Base-by-base conservation (phyloP, 2,113 vertebrate genomes). In the Neoarius graeffei region DNA sequence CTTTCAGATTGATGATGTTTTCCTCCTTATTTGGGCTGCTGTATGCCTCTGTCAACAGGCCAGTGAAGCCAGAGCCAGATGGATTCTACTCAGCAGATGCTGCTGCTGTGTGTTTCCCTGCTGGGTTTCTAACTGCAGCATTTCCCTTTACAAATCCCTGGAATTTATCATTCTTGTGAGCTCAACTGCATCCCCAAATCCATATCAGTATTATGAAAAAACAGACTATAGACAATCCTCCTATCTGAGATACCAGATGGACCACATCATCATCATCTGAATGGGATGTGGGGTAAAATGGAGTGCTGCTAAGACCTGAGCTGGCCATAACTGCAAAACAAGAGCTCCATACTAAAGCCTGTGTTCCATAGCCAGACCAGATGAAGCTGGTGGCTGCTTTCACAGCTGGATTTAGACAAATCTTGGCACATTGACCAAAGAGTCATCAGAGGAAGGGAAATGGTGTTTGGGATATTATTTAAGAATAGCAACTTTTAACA, bases 171-270 rank as follows among this genome's bases (percentile, higher is more conserved):
- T 71, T 83, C 73, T 74, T 10, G n/a, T 15, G 56, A 77, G 81
- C 69, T 74, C 25, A 7, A 60, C 10, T 35, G 42, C 79, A 60
- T 87, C 67, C 62, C 42, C 17, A 67, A 84, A 30, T 19, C 69
- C 81, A 25, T 60, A 84, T 66, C 17, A 13, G 56, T 69, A 15
- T n/a, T 54, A 7, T 48, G 60, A 81, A 60, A 77, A 81, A 59
- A 59, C 56, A 15, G 27, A 67, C 80, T 80, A 50, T 42, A 62
- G 77, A 85, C 76, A 85, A 79, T 86, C 15, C 74, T 83, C 64
- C 71, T 81, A 88, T 87, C 82, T 85, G 74, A 48, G 54, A 30
- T 23, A 81, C 86, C 77, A 81, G 64, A 85, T 89, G 89, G 86
- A 25, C 50, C 30, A 71, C 27, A 25, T 48, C 30, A 20, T 48